These are phyloP conservation scores for Alectoris magna DNA, from an alignment of 2,797 vertebrate species.

Conservation along the genomic window DNA sequence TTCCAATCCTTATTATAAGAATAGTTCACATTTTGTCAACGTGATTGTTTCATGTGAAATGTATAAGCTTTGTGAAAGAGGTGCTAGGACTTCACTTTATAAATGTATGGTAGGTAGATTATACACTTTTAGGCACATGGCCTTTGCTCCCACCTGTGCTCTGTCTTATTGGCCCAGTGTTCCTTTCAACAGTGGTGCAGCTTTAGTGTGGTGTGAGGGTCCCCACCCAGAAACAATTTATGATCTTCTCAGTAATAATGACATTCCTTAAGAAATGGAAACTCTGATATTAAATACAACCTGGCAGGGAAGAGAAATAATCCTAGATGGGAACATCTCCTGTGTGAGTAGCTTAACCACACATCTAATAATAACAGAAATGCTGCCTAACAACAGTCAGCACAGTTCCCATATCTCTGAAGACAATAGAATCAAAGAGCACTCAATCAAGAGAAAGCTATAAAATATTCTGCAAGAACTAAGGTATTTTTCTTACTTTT, in stretches of 20 bases:
- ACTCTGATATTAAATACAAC: slow-evolving; percentile 8
- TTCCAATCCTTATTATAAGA: not conserved
- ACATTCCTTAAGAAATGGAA: not conserved
- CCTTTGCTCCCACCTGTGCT: not conserved
- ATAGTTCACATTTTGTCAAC: not conserved
- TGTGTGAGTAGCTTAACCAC: not conserved
- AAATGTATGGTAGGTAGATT: not conserved
- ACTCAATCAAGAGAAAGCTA: not conserved
- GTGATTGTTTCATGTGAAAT: not conserved
- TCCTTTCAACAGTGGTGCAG: not conserved
- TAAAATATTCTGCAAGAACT: not conserved
- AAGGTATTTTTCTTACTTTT: not conserved
- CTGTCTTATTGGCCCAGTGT: not conserved
- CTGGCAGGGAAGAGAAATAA: not conserved
- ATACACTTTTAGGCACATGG: not conserved
- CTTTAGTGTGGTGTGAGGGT: not conserved
- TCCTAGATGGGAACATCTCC: not conserved
- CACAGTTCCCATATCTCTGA: not conserved
- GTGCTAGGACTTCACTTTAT: not conserved
- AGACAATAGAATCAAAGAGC: slow-evolving; percentile 13
- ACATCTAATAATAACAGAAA: not conserved
- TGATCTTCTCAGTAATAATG: not conserved
- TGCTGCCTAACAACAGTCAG: not conserved
- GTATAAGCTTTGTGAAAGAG: not conserved
- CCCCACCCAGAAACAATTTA: not conserved